These are phyloP conservation scores for Heteractis magnifica DNA, from an alignment of 92 coral and sea anemone genomes.

Conservation along the genomic window DNA sequence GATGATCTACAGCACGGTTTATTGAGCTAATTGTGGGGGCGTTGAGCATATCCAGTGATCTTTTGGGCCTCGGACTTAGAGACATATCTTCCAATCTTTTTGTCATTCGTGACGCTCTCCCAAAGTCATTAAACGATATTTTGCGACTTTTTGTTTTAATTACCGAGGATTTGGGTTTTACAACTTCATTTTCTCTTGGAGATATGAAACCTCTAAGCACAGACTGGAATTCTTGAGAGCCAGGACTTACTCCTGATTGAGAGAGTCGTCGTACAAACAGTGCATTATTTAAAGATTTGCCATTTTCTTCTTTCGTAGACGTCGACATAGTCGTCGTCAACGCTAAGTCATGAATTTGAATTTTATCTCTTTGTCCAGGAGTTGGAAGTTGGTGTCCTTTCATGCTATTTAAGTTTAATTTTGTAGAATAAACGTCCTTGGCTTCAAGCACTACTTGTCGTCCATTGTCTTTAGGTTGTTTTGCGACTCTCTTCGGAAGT, in stretches of 20 bases:
- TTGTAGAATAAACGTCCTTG: slow-evolving; percentile 15
- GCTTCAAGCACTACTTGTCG: slow-evolving; percentile 6
- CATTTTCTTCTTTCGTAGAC: not conserved
- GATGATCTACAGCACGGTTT: slow-evolving; percentile 13
- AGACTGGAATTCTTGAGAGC: slow-evolving; percentile 27
- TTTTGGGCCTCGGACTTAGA: slow-evolving; percentile 30
- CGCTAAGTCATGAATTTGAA: not conserved
- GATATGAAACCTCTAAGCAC: slow-evolving; percentile 29
- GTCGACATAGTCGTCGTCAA: not conserved
- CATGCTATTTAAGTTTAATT: not conserved
- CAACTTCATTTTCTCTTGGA: slow-evolving; percentile 4
- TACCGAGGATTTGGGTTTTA: not conserved
- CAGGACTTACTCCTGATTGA: slow-evolving; percentile 34
- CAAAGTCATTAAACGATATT: slow-evolving; percentile 35
- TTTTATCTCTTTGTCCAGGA: not conserved
- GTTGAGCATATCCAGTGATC: slow-evolving; percentile 34
- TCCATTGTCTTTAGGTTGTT: slow-evolving; percentile 6
- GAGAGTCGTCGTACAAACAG: slow-evolving; percentile 22
- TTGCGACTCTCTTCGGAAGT: slow-evolving; percentile 32
- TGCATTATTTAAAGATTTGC: not conserved
- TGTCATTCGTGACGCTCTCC: slow-evolving; percentile 26
- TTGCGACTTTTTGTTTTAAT: slow-evolving; percentile 30
- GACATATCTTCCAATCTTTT: slow-evolving; percentile 33
- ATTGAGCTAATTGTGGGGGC: slow-evolving; percentile 33
- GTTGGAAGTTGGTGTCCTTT: not conserved